phyloP scores from a whole-genome alignment of 2,797 vertebrate genomes.

The Hydrophis major region DNA sequence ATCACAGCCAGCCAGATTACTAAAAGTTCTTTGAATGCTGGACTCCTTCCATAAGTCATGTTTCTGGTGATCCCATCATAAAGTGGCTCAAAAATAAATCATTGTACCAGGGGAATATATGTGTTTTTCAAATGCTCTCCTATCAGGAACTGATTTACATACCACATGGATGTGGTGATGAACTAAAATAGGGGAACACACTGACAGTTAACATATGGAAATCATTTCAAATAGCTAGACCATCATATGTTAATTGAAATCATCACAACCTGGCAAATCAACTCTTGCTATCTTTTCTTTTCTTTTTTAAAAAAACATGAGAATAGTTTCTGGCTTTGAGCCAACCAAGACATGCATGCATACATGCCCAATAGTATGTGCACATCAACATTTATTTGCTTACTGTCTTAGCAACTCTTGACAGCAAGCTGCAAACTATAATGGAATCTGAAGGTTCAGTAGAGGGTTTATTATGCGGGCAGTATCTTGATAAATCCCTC shows the following conservation, averaged over 20 bases:
- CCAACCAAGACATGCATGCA: neutral
- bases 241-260: constrained; percentile 25
- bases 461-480: too few relatives aligned
- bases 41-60: neutral
- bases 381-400: neutral
- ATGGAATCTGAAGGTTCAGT: neutral
- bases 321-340: neutral
- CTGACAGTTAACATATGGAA: constrained; percentile 10
- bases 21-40: neutral
- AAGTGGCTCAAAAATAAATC: neutral
- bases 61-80: neutral
- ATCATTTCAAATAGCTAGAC: constrained; percentile 21
- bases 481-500: neutral
- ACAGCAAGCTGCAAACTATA: neutral
- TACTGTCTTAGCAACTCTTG: neutral
- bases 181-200: neutral
- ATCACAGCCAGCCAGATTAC: neutral
- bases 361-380: neutral
- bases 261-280: neutral
- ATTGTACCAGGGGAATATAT: neutral
- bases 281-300: neutral
- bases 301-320: neutral
- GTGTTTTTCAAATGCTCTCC: neutral
- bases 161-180: neutral
- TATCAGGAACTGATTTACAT: neutral